phyloP scores from a whole-genome alignment of 2,797 vertebrate species.

The Catostomus latipinnis region DNA sequence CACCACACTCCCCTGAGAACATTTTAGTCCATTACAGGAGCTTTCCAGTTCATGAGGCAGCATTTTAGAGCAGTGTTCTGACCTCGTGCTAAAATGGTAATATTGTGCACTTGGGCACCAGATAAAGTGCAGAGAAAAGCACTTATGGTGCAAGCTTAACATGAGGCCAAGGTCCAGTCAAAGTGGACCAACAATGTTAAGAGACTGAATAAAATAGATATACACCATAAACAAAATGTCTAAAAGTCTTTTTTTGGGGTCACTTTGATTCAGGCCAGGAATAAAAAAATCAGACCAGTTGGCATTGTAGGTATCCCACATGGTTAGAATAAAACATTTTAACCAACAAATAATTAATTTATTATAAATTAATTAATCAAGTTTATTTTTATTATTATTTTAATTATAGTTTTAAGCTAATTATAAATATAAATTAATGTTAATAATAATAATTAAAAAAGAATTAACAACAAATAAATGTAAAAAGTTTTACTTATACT shows the following conservation, averaged over 20 bases:
- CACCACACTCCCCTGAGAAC: background rate
- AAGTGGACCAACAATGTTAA: background rate
- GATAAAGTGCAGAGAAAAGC: conserved; percentile 14
- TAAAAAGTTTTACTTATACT: background rate
- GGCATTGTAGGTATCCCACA: background rate
- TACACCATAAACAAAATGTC: background rate
- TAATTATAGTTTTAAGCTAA: too few species aligned
- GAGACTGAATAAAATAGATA: background rate
- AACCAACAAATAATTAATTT: too few species aligned
- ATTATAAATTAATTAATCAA: too few species aligned
- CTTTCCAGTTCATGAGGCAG: conserved; percentile 16
- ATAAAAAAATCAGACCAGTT: background rate
- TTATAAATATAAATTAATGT: too few species aligned
- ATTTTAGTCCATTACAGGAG: conserved; percentile 26
- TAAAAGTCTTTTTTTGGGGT: conserved; percentile 1
- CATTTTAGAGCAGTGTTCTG: background rate
- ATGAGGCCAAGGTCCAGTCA: background rate
- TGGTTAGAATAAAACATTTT: too few species aligned
- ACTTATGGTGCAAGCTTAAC: conserved; percentile 6
- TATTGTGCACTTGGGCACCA: background rate
- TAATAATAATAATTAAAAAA: too few species aligned
- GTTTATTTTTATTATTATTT: too few species aligned
- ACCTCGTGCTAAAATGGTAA: conserved; percentile 19
- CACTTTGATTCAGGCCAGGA: background rate
- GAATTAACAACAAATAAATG: too few species aligned